Percentiles rank a stretch among this genome's conserved stretches.
phyloP scores from a whole-genome alignment of 2,113 vertebrate genomes.

The Anarrhichthys ocellatus region DNA sequence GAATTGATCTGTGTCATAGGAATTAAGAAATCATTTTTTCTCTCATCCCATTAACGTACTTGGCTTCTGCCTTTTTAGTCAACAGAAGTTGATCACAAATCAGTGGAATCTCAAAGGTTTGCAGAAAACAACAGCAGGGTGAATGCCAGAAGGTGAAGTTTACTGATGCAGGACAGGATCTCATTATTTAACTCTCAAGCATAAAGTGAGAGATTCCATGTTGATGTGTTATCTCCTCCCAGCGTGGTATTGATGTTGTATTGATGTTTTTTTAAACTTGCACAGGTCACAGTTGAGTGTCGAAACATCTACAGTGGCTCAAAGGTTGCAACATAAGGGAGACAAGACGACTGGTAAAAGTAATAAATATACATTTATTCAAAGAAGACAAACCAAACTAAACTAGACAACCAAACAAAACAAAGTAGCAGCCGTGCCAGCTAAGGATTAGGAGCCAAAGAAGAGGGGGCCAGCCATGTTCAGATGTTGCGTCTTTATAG shows the following conservation, averaged over 20 bases:
- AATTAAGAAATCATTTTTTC: background rate
- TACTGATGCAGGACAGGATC: background rate
- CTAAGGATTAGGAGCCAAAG: too few species aligned
- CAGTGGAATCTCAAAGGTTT: background rate
- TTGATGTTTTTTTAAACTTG: background rate
- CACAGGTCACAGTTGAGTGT: background rate
- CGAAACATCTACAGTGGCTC: background rate
- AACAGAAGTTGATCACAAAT: background rate
- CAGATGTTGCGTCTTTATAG: too few species aligned
- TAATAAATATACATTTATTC: too few species aligned
- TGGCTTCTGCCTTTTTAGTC: too few species aligned
- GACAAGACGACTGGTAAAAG: too few species aligned
- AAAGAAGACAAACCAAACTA: too few species aligned
- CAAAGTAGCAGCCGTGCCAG: too few species aligned
- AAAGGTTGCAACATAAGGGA: too few species aligned
- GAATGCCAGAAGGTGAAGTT: background rate
- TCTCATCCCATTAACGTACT: background rate
- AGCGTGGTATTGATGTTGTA: background rate
- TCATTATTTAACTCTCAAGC: background rate
- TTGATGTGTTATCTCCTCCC: background rate
- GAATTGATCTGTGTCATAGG: background rate
- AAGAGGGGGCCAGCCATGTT: too few species aligned
- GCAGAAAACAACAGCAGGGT: background rate
- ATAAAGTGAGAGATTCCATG: background rate
- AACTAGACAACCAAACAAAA: too few species aligned